Evolutionary conservation across 1,140 invertebrate species (phyloP), one percentile per base, ranked within the genome.

Genomic region (Drosophila kanapiae): DNA sequence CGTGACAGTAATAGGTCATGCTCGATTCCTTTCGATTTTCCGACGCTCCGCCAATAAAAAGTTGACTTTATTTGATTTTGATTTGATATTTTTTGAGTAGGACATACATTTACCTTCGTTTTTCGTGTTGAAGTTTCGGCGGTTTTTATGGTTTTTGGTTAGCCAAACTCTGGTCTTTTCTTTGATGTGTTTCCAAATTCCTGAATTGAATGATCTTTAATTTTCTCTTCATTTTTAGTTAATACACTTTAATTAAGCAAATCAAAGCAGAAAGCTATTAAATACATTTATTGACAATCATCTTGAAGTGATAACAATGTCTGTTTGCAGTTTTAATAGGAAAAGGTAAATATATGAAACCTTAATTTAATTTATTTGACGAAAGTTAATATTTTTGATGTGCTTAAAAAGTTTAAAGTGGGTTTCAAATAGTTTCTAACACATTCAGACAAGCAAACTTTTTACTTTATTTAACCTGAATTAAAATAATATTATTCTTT

Each of bases 1-100:
- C 83, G 83, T 88, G 84, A 83, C 83, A 88, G 71, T 88, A 88
- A 88, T 88, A 88, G 80, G 83, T 83, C 83, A 86, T 65, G 84
- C 75, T 71, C 62, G 64, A 75, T 79, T 87, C 80, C 54, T 76
- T 69, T 58, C 62, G 53, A 43, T 70, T 67, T 60, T 57, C 18
- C 56, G 56, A 58, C 47, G 43, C 23, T 16, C 42, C 40, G 29
- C 49, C 42, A 49, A 68, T 69, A 63, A 53, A 86, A 86, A 87
- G 65, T 79, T 87, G 60, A 40, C 43, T 68, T 80, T 83, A 88
- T 80, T 88, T 77, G 68, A 83, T 83, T 83, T 88, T 83, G 84
- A 88, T 88, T 88, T 88, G 67, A 83, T 80, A 69, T 80, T 82
- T 82, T 86, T 82, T 82, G 76, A 80, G 67, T 33, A 47, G 49